Percentiles rank a stretch among this genome's conserved stretches.
phyloP scores from a whole-genome alignment of 2,113 vertebrate species.

The Tyto alba region DNA sequence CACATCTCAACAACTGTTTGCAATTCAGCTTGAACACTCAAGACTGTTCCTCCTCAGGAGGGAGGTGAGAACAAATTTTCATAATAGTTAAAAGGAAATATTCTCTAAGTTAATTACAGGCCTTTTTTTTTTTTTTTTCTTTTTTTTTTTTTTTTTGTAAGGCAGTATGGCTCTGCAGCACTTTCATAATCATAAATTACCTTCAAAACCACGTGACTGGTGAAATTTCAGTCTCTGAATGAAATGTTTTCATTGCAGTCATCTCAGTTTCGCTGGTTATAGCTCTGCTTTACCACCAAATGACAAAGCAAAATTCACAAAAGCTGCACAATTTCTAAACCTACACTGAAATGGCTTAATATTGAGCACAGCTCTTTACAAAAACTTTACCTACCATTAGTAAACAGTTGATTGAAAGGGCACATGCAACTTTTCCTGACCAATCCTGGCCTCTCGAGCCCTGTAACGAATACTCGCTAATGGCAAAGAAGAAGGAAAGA shows the following conservation, averaged over 20 bases:
- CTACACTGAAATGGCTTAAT: background rate
- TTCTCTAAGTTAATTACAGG: background rate
- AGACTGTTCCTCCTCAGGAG: background rate
- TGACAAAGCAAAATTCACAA: background rate
- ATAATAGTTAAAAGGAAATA: background rate
- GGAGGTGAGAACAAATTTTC: background rate
- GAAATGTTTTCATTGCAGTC: background rate
- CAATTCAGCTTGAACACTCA: background rate
- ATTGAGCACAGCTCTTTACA: background rate
- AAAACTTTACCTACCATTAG: background rate
- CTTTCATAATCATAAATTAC: background rate
- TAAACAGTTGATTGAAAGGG: background rate
- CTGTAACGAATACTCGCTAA: background rate
- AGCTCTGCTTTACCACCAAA: background rate
- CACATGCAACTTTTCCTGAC: background rate
- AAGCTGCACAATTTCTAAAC: background rate
- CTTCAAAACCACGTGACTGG: background rate
- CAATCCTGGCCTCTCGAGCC: background rate
- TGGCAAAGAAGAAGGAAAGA: background rate
- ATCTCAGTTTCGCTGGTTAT: background rate
- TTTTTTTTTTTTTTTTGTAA: background rate
- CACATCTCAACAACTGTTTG: background rate
- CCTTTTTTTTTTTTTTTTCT: background rate
- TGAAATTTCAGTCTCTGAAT: background rate
- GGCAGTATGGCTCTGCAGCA: background rate